Conservation (phyloP, 2,113 vertebrate species). For the Atrichornis clamosus region DNA sequence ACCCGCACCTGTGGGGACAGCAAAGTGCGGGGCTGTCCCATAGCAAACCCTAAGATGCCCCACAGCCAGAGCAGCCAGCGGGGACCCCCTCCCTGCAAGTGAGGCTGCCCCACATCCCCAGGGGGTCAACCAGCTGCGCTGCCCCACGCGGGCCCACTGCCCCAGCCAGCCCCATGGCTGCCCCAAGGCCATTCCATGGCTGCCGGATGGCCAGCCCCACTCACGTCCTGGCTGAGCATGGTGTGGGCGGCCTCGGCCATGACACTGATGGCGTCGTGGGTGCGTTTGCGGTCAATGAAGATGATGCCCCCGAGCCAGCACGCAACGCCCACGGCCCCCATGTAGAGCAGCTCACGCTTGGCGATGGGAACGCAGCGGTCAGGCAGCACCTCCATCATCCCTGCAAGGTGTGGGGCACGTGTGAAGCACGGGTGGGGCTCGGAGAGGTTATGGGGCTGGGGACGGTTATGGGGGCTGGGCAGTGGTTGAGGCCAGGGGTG, state of each 20-base stretch:
- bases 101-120: not conserved
- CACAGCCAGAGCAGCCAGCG: not conserved
- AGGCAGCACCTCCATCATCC: too few relatives aligned
- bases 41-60: not conserved
- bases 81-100: not conserved
- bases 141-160: too few relatives aligned
- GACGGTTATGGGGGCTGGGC: too few relatives aligned
- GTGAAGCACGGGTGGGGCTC: too few relatives aligned
- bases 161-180: not conserved
- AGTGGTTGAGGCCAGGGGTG: too few relatives aligned
- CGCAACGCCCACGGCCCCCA: constrained; percentile 72
- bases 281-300: constrained; percentile 78
- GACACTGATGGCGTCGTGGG: constrained; percentile 72
- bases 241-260: constrained; percentile 74
- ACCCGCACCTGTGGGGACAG: not conserved
- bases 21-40: not conserved
- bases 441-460: too few relatives aligned
- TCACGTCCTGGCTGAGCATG: constrained; percentile 65
- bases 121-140: too few relatives aligned
- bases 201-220: too few relatives aligned
- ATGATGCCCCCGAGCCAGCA: constrained; percentile 79
- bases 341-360: constrained; percentile 77
- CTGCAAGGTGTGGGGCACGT: too few relatives aligned
- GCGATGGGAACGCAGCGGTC: constrained; percentile 78
- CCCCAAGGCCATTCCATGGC: not conserved